These are phyloP conservation scores for Himalopsyche kuldschensis DNA, from an alignment of 2,888 invertebrate species.

Conservation along the genomic window DNA sequence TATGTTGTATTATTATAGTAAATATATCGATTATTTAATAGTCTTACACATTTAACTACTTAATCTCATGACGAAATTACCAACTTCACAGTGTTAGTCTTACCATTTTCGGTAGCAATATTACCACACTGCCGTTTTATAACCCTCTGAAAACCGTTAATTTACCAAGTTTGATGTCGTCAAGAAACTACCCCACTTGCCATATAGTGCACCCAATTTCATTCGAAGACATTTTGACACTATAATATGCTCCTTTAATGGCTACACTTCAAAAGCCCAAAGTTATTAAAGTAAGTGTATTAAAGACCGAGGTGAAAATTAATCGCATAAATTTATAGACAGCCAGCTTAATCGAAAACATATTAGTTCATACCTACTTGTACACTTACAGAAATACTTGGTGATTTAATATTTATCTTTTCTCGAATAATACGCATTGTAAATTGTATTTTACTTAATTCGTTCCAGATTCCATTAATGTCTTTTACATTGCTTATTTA, in stretches of 20 bases:
- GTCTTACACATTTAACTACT: no score
- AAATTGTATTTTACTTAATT: no score
- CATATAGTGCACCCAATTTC: conserved; percentile 27
- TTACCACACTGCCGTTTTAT: background rate
- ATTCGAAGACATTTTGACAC: conserved; percentile 27
- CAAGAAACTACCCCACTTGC: conserved; percentile 13
- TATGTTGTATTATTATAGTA: no score
- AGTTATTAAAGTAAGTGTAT: background rate
- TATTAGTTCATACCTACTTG: background rate
- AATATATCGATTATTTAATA: no score
- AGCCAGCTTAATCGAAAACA: background rate
- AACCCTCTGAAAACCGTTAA: conserved; percentile 14
- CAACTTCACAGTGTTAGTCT: background rate
- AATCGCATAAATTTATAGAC: background rate
- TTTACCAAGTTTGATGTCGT: conserved; percentile 19
- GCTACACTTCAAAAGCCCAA: conserved; percentile 4
- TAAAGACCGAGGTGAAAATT: background rate
- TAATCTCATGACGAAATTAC: background rate
- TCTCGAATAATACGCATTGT: no score
- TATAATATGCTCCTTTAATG: background rate
- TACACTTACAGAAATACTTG: no score
- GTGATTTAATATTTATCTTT: no score
- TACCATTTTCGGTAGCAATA: background rate
- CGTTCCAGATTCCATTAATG: no score
- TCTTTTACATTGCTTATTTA: no score